Conservation (phyloP, 2,888 invertebrate species). For the Dicranocentrus wangi region DNA sequence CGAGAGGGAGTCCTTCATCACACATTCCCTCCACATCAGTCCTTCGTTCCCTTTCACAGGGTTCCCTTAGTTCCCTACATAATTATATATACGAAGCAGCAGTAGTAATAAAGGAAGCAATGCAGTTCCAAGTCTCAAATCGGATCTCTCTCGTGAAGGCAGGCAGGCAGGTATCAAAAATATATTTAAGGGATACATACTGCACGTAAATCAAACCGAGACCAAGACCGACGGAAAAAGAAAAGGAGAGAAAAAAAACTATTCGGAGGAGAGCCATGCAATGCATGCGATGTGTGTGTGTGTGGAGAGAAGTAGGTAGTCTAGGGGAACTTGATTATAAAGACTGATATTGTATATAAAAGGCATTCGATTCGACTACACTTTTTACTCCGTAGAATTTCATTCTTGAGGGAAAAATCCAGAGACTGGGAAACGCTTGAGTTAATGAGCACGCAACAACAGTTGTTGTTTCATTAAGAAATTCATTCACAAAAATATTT, state of each 20-base stretch:
- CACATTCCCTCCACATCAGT: conserved; percentile 5
- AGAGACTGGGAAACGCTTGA: conserved; percentile 7
- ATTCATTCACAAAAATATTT: conserved; percentile 45
- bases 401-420: not conserved
- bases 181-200: conserved; percentile 7
- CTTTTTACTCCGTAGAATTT: not conserved
- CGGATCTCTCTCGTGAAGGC: conserved; percentile 37
- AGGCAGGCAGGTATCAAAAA: no score
- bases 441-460: conserved; percentile 31
- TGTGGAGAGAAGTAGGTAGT: no score
- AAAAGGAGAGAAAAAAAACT: not conserved
- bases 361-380: no score
- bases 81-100: conserved; percentile 19
- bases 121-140: conserved; percentile 29
- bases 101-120: no score
- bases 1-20: conserved; percentile 20
- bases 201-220: conserved; percentile 46
- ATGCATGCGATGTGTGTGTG: no score
- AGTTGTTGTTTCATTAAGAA: conserved; percentile 39
- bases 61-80: conserved; percentile 34
- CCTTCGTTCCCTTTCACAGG: conserved; percentile 21
- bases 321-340: no score
- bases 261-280: no score
- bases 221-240: conserved; percentile 29
- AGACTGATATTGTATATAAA: no score